A percentile compares a stretch with the other conserved stretches of the same genome.
Conservation (phyloP, 2,113 vertebrate genomes). For the Corynorhinus townsendii region DNA sequence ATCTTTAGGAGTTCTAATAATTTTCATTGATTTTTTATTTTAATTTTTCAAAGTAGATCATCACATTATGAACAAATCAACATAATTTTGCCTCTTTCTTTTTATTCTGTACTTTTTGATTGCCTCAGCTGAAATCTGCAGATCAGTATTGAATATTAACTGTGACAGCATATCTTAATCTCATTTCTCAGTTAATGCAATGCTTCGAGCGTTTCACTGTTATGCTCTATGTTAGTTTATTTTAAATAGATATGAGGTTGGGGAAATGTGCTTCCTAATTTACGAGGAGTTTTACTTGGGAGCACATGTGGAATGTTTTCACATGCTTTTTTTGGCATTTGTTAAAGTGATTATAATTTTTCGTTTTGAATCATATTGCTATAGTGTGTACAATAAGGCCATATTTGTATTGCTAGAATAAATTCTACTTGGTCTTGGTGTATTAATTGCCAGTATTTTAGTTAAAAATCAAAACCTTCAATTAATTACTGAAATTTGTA, state of each 20-base stretch:
- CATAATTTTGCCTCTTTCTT: neutral
- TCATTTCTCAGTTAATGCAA: slow-evolving; percentile 30
- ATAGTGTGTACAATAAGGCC: neutral
- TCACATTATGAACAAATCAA: neutral
- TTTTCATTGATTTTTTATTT: neutral
- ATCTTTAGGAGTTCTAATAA: neutral
- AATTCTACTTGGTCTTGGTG: neutral
- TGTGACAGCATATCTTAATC: neutral
- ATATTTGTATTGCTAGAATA: neutral
- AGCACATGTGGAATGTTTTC: neutral
- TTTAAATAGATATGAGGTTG: neutral
- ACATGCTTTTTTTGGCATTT: neutral
- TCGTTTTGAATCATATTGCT: slow-evolving; percentile 6
- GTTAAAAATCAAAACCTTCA: neutral
- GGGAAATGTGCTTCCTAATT: slow-evolving; percentile 15
- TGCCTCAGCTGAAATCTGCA: neutral
- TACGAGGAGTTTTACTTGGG: neutral
- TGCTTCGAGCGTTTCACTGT: neutral
- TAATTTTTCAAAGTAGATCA: neutral
- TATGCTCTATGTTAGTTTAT: neutral
- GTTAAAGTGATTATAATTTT: neutral
- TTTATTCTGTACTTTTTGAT: neutral
- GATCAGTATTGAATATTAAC: neutral
- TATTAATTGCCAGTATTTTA: neutral
- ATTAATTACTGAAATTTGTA: neutral